Base-by-base conservation (phyloP, 53 echinoderm and acorn worm species). In the Luidia sarsii region DNA sequence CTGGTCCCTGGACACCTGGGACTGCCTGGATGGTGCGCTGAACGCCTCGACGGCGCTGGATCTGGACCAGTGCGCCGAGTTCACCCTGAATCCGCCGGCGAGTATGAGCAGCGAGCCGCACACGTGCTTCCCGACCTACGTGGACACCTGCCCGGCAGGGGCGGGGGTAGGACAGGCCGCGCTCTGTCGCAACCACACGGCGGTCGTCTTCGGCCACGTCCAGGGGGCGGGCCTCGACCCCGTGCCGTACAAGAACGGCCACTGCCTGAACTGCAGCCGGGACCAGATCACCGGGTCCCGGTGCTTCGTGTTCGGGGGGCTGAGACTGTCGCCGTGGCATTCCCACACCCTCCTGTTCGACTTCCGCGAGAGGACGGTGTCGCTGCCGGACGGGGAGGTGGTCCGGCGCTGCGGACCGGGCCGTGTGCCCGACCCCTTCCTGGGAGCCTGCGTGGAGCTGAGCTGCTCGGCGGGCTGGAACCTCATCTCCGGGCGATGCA, bases 241-340 rank as follows among this genome's bases (percentile, higher is more conserved):
- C 16, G 46, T 18, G 18, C 46, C 57, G 0, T 85, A 57, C 23
- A 64, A 85, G 43, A 85, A 85, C 41, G 29, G 55, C 1, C 21
- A 85, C 28, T 85, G 85, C 48, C 56, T 67, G 8, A 22, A 65
- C 4, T 85, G 85, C 48, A 64, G 45, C n/a, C n/a, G n/a, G n/a
- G n/a, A n/a, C n/a, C n/a, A n/a, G n/a, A n/a, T n/a, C n/a, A n/a
- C n/a, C n/a, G n/a, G n/a, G n/a, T n/a, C n/a, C n/a, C n/a, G n/a
- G n/a, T n/a, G n/a, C n/a, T n/a, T n/a, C n/a, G n/a, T n/a, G n/a
- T n/a, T n/a, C n/a, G n/a, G n/a, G n/a, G n/a, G n/a, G n/a, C n/a
- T n/a, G n/a, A n/a, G 0, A 21, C 9, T 39, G 0, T 11, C 24
- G 8, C 68, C 68, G 11, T 16, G 15, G 16, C 19, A n/a, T 16